Evolutionary conservation across 1,140 invertebrate genomes (phyloP), one percentile per base, ranked within the genome.

Genomic region (Leptoteleia sp.): DNA sequence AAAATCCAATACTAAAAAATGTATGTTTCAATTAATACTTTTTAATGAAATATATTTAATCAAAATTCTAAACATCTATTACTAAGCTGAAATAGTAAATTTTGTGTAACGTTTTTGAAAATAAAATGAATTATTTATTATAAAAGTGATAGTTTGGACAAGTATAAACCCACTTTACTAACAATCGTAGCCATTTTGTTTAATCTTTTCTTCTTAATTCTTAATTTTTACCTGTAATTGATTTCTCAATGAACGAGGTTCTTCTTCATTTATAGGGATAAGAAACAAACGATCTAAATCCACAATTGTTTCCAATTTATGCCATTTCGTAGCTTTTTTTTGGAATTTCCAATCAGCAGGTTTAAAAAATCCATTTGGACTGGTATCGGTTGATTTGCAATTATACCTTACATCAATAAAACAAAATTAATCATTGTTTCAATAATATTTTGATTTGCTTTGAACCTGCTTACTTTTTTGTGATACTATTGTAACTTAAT

Each of bases 271-370:
- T 68, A 90, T 86, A 7, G 64, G 29, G 35, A 94, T 91, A 33
- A 92, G 91, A 83, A 93, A 93, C 25, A 92, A 82, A 79, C 92
- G 90, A 87, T 95, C 92, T 83, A 95, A 91, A 80, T 93, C 92
- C 81, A 93, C 90, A 70, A 92, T 89, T 75, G 93, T 93, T 79
- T 94, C 91, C n/a, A 95, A 82, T 79, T 92, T 90, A 75, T 93
- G 91, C 94, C 94, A 95, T 76, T 91, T 91, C 3, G 90, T 91
- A 1, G 87, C 72, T 84, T 92, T 93, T 0, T 90, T 83, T 75
- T 92, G 85, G 84, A 94, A 93, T 79, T 93, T 94, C 90, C 92
- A 92, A 4, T 93, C 92, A 16, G 90, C 91, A 68, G 91, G 90
- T 80, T 91, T 92, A 5, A 92, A 83, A 22, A 83, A 79, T 31